A percentile compares a stretch with the other conserved stretches of the same genome.
These are phyloP conservation scores for Cyrtorhinus lividipennis DNA, from an alignment of 1,140 invertebrate genomes.

Conservation along the genomic window DNA sequence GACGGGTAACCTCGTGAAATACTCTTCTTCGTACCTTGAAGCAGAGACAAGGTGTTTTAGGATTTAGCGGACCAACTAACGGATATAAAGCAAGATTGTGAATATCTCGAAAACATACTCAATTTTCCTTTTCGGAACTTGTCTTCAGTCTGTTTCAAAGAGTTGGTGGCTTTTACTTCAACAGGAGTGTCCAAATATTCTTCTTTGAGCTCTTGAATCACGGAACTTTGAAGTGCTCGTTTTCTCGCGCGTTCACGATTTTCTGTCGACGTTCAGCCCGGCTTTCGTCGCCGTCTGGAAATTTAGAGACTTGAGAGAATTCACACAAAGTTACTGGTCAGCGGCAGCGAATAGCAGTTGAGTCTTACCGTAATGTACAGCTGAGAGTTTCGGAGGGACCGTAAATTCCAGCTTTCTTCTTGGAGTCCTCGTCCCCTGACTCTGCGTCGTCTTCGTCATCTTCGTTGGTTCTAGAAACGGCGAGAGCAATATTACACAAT, in stretches of 20 bases:
- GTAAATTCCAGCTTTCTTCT: conserved; percentile 57
- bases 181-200: conserved; percentile 85
- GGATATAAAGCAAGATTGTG: too few relatives aligned
- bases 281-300: conserved; percentile 54
- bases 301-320: conserved; percentile 19
- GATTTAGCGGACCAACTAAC: too few relatives aligned
- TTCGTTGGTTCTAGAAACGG: conserved; percentile 32
- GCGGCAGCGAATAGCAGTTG: too few relatives aligned
- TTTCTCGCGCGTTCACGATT: conserved; percentile 61
- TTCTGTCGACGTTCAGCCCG: conserved; percentile 53
- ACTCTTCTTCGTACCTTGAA: conserved; percentile 73
- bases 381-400: conserved; percentile 77
- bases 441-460: conserved; percentile 41
- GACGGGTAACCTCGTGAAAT: conserved; percentile 72
- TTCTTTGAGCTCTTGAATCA: conserved; percentile 78
- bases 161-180: conserved; percentile 55
- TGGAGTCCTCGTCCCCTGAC: conserved; percentile 35
- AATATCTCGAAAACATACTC: too few relatives aligned
- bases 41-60: conserved; percentile 18
- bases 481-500: too few relatives aligned
- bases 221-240: conserved; percentile 61
- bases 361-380: conserved; percentile 68
- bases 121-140: conserved; percentile 44
- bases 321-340: too few relatives aligned
- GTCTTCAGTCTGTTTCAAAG: conserved; percentile 48